phyloP scores from a whole-genome alignment of 1,140 invertebrate species.

The Pogonus chalceus region DNA sequence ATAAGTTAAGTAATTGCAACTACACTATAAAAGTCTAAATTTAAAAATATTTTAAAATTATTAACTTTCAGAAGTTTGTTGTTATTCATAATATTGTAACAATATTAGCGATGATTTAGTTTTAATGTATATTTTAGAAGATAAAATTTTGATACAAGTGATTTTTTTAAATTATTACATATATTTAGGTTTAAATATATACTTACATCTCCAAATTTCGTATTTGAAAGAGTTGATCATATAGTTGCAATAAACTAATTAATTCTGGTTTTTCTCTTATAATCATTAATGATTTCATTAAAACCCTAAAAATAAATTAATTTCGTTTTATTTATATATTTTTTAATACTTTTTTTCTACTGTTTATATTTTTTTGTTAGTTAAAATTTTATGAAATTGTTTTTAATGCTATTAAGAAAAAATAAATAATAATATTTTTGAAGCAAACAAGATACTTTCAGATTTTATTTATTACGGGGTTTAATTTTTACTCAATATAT shows the following conservation, averaged over 20 bases:
- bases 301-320: slow-evolving; percentile 35
- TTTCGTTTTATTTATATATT: slow-evolving; percentile 3
- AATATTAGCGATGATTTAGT: too few species aligned
- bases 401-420: slow-evolving; percentile 8
- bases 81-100: too few species aligned
- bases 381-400: too few species aligned
- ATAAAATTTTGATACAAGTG: not conserved
- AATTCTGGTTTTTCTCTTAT: slow-evolving; percentile 45
- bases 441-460: slow-evolving; percentile 1
- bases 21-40: too few species aligned
- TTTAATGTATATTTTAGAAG: too few species aligned
- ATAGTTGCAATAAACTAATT: slow-evolving; percentile 47
- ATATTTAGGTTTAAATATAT: slow-evolving; percentile 14
- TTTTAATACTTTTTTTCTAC: too few species aligned
- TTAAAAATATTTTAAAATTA: too few species aligned
- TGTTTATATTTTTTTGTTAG: too few species aligned
- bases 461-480: too few species aligned
- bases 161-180: slow-evolving; percentile 11
- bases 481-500: too few species aligned
- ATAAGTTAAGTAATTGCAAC: too few species aligned
- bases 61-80: too few species aligned
- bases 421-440: slow-evolving; percentile 4
- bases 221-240: slow-evolving; percentile 40
- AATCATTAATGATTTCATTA: slow-evolving; percentile 43
- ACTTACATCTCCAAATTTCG: slow-evolving; percentile 32